Conservation (phyloP, 2,888 invertebrate species). For the Phorcus lineatus region DNA sequence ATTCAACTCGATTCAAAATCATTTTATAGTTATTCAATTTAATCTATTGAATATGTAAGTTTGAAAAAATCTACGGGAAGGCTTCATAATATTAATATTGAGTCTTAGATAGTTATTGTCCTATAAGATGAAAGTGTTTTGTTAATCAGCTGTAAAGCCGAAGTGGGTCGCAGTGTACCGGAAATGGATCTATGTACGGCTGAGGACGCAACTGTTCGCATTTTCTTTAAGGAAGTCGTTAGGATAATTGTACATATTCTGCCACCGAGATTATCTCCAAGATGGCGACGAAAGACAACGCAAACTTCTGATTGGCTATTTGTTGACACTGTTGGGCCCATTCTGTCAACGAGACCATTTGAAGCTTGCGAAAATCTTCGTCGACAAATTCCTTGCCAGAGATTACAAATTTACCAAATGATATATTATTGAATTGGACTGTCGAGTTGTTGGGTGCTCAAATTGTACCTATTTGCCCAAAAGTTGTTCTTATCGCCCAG, state of each 20-base stretch:
- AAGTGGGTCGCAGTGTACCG: neutral
- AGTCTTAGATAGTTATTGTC: no score
- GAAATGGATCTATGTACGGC: neutral
- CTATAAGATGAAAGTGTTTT: no score
- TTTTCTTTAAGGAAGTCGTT: conserved; percentile 12
- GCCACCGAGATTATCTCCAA: conserved; percentile 1
- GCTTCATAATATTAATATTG: no score
- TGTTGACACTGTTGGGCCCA: neutral
- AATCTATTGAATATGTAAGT: no score
- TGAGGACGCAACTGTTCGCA: neutral
- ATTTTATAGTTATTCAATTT: no score
- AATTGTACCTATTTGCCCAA: neutral
- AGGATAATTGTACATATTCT: conserved; percentile 5
- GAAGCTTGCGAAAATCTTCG: neutral
- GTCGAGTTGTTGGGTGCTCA: neutral
- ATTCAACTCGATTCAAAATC: no score
- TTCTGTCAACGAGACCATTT: conserved; percentile 11
- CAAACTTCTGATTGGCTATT: conserved; percentile 6
- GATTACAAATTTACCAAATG: neutral
- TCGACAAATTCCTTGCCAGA: neutral
- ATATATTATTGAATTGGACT: neutral
- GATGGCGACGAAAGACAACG: conserved; percentile 10
- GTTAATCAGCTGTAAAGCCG: no score
- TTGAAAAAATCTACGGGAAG: no score
- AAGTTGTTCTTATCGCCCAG: neutral